Evolutionary conservation across 2,797 vertebrate species (phyloP).

Genomic region (Glyptemys insculpta): DNA sequence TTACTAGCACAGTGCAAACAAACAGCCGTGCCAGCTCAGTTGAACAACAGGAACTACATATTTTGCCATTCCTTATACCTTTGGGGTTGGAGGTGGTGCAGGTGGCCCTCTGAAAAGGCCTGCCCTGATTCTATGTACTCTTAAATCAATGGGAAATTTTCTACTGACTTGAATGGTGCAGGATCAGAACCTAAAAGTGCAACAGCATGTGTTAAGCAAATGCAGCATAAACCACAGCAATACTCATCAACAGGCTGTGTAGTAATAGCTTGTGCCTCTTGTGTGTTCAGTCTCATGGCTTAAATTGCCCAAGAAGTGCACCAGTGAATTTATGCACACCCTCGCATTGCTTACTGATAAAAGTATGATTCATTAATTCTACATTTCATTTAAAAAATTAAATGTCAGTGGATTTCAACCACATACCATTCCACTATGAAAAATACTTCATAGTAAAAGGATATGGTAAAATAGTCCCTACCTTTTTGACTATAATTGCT

Average conservation of each 20-base stretch:
- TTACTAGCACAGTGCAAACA: not conserved
- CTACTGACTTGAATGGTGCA: not conserved
- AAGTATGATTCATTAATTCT: not conserved
- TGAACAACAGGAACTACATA: not conserved
- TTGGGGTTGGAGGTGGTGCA: not conserved
- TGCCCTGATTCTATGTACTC: not conserved
- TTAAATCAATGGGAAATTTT: not conserved
- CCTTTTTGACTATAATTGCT: not conserved
- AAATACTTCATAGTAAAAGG: not conserved
- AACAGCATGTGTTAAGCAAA: not conserved
- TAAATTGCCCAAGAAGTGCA: not conserved
- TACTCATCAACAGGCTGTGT: not conserved
- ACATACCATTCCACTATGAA: too few species aligned
- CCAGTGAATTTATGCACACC: not conserved
- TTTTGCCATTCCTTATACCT: not conserved
- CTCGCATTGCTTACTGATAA: not conserved
- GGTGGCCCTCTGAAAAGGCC: not conserved
- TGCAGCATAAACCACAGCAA: not conserved
- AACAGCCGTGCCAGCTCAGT: not conserved
- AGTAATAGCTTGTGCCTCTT: not conserved
- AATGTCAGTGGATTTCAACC: too few species aligned
- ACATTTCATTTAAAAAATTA: too few species aligned
- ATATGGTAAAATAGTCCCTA: not conserved
- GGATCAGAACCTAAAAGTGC: not conserved
- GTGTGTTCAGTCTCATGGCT: not conserved